These are phyloP conservation scores for Hormiphora californensis DNA, from an alignment of 37 sponge, comb jelly and placozoan species.

Conservation along the genomic window DNA sequence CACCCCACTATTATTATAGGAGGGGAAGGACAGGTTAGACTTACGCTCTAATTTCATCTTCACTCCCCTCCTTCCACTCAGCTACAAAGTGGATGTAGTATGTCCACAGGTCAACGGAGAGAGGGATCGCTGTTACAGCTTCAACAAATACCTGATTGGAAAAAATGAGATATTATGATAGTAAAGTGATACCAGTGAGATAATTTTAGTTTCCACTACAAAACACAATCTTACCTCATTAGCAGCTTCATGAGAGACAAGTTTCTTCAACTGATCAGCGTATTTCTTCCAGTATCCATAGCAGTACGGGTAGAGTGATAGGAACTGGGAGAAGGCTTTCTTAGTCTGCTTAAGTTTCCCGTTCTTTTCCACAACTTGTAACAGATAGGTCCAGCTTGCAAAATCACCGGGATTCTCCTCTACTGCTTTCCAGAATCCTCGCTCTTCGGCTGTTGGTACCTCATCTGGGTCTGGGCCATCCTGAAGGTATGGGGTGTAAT, in stretches of 20 bases:
- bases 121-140: conserved; percentile 73
- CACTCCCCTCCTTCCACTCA: conserved; percentile 51
- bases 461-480: conserved; percentile 41
- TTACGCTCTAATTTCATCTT: conserved; percentile 53
- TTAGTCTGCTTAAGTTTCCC: conserved; percentile 56
- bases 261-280: conserved; percentile 66
- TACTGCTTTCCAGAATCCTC: conserved; percentile 69
- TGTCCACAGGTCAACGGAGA: conserved; percentile 84
- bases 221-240: conserved; percentile 46
- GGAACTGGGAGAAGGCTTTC: conserved; percentile 69
- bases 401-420: conserved; percentile 73
- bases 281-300: conserved; percentile 95
- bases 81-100: conserved; percentile 68
- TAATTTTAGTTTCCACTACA: not conserved
- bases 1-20: no score
- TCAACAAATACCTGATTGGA: conserved; percentile 62
- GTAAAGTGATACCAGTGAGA: not conserved
- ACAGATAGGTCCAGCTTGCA: conserved; percentile 71
- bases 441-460: conserved; percentile 60
- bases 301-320: conserved; percentile 75
- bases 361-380: conserved; percentile 74
- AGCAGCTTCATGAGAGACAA: conserved; percentile 52
- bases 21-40: no score
- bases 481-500: not conserved
- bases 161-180: not conserved